Conservation (phyloP, 2,797 vertebrate genomes). For the Enteromius paludinosus region DNA sequence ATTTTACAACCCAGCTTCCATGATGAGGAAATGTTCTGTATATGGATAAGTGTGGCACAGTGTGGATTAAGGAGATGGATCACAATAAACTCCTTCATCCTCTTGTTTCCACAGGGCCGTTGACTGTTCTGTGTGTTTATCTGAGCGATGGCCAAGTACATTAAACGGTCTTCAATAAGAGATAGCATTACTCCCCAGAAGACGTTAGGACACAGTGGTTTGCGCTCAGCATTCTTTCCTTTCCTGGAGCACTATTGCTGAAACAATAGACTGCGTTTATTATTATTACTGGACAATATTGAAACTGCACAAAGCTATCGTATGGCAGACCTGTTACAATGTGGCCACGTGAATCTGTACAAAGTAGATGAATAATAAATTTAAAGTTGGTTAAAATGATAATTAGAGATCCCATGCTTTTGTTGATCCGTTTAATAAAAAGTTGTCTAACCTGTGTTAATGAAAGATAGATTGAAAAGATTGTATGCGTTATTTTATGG, state of each 20-base stretch:
- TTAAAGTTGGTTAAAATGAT: conserved; percentile 23
- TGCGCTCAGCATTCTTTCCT: conserved; percentile 14
- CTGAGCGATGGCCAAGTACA: conserved; percentile 38
- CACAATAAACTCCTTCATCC: conserved; percentile 29
- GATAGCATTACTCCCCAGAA: conserved; percentile 40
- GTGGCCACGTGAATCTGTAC: conserved; percentile 34
- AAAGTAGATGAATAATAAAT: conserved; percentile 43
- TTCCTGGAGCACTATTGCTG: neutral
- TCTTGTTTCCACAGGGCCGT: conserved; percentile 28
- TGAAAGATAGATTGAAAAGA: neutral
- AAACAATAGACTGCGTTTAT: conserved; percentile 29
- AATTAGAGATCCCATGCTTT: neutral
- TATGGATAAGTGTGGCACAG: conserved; percentile 26
- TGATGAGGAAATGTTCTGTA: conserved; percentile 24
- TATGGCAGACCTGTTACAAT: conserved; percentile 2
- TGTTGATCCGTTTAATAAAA: neutral
- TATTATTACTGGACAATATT: conserved; percentile 32
- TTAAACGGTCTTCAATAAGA: conserved; percentile 18
- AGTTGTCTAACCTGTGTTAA: neutral
- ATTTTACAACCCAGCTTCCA: conserved; percentile 8
- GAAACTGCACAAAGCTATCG: conserved; percentile 15
- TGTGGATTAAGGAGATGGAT: conserved; percentile 35
- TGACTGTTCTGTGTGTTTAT: conserved; percentile 42
- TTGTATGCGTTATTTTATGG: neutral
- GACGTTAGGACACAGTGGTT: conserved; percentile 13